Conservation (phyloP, 2,797 vertebrate genomes). For the Muraenolepis orangiensis region DNA sequence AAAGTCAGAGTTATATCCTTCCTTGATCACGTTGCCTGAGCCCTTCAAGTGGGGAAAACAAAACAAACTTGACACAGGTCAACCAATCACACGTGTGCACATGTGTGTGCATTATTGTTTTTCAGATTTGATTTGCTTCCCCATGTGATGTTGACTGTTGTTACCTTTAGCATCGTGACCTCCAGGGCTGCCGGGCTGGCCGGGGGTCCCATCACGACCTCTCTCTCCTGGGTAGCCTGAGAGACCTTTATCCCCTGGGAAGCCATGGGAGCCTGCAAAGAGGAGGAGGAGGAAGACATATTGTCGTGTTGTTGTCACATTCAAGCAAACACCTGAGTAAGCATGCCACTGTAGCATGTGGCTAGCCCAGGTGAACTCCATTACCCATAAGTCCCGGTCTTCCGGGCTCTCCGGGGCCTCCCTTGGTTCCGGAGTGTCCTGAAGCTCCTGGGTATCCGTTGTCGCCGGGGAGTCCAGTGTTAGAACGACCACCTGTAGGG, state of each 20-base stretch:
- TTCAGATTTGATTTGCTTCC: neutral
- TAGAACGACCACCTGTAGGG: slow-evolving; percentile 73
- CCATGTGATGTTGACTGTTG: neutral
- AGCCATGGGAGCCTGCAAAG: slow-evolving; percentile 82
- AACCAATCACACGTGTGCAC: neutral
- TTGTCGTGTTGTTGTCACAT: neutral
- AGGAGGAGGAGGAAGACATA: neutral
- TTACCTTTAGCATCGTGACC: slow-evolving; percentile 82
- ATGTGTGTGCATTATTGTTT: neutral
- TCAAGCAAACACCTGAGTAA: neutral
- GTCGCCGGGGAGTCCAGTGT: slow-evolving; percentile 77
- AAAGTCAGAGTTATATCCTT: too few relatives aligned
- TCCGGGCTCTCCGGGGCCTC: slow-evolving; percentile 78
- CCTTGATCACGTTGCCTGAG: too few relatives aligned
- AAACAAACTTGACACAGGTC: too few relatives aligned
- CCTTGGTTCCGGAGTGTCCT: slow-evolving; percentile 79
- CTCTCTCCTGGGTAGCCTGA: slow-evolving; percentile 75
- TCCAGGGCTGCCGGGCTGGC: slow-evolving; percentile 70
- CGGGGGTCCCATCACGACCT: slow-evolving; percentile 76
- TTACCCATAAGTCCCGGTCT: slow-evolving; percentile 80
- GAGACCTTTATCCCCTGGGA: slow-evolving; percentile 73
- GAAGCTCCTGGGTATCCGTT: slow-evolving; percentile 75
- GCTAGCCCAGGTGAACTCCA: neutral
- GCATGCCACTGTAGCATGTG: neutral
- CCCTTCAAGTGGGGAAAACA: too few relatives aligned